Evolutionary conservation across 2,797 vertebrate genomes (phyloP), one percentile per base, ranked within the genome.

Genomic region (Myotis daubentonii): DNA sequence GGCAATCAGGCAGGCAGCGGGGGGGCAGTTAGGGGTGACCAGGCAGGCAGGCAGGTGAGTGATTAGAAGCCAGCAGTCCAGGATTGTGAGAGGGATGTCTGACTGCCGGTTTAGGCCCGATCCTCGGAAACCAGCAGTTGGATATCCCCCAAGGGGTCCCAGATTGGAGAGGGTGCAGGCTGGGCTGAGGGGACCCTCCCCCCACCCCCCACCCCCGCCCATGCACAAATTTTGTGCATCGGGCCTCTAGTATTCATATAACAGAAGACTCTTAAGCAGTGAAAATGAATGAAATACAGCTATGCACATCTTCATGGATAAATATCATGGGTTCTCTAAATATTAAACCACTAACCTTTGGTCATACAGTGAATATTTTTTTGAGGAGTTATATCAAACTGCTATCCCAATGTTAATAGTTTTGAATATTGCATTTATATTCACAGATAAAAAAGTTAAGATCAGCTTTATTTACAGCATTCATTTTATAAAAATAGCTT

Each of bases 401-500:
- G 19, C 5, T 90, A 13, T 55, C 28, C 6, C 9, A n/a, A 4
- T 36, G 44, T 51, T 80, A 80, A 49, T 38, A 70, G 23, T 44
- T 82, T 92, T 66, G 55, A 87, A 36, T 47, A 86, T 19, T 33
- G 13, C 28, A 80, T 53, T 79, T 90, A 66, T 72, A 70, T 17
- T 89, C 55, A 83, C 16, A 86, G 74, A 88, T 12, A 92, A 80
- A 68, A 13, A 25, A 55, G n/a, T 30, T 85, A 53, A 13, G 44
- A n/a, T 8, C 11, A 65, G 1, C 0, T 25, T 47, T 3, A 28
- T 74, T 65, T 70, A 93, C 5, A 94, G 30, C 0, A 3, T 25
- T 41, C 2, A 25, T 22, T 30, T 49, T 60, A 89, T 36, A 60
- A 51, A 38, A 93, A 22, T 79, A 44, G 2, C 12, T 66, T 6